Base-by-base conservation (phyloP, 2,113 vertebrate species). In the Cottus gobio region DNA sequence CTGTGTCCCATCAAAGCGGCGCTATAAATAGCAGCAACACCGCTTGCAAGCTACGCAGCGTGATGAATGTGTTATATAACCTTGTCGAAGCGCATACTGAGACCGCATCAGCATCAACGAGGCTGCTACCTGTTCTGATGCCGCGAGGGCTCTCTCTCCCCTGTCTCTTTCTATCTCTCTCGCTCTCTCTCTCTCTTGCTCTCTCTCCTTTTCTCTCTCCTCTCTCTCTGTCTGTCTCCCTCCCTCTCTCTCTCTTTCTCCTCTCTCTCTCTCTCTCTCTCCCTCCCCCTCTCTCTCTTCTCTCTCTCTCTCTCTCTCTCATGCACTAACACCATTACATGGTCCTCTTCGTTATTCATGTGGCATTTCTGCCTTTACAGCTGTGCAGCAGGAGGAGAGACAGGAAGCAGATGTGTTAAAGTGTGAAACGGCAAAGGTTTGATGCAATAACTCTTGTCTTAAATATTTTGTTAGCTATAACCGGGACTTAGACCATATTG, bases 31-130 rank as follows among this genome's bases (percentile, higher is more conserved):
- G 86, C 84, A 77, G 52, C 81, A 42, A 63, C 57, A 36, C 31
- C 24, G 62, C 77, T 78, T 69, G 64, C 73, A 78, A 70, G 77
- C 78, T 44, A 76, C 81, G 67, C 86, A 71, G 84, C 75, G 58
- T 87, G 88, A 87, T 28, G 54, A 57, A 57, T 73, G 83, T 18
- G 79, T 93, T 94, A 93, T 86, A 89, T 93, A 94, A 93, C 75
- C 76, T 62, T 60, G 76, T 78, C 44, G 13, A 72, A 90, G 89
- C 72, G 91, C 89, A 78, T 30, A 60, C 68, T 31, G 82, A 87
- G 86, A 77, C 73, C 79, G 71, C 82, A 89, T 90, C 90, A 83
- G 85, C 83, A 72, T 83, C 77, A 77, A 72, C 77, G n/a, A 65
- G 61, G 75, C 79, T 67, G 79, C 86, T 90, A 91, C 90, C 86